These are phyloP conservation scores for Drosophila putrida DNA, from an alignment of 2,888 invertebrate genomes.

Conservation along the genomic window DNA sequence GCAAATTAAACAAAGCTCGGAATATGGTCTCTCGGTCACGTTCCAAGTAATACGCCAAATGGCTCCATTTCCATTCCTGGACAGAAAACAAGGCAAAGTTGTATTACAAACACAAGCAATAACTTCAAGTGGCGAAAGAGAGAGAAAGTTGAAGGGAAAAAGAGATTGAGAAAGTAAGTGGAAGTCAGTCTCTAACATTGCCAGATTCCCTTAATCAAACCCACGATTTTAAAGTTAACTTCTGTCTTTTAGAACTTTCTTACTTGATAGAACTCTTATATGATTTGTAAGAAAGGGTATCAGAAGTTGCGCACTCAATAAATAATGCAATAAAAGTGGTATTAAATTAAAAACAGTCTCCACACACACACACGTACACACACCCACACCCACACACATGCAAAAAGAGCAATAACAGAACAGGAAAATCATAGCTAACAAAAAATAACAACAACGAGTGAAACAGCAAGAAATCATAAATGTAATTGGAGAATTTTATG, in stretches of 20 bases:
- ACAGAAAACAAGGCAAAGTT: constrained; percentile 37
- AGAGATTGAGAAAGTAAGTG: too few species aligned
- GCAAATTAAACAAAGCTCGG: constrained; percentile 80
- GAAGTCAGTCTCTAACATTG: too few species aligned
- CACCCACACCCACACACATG: constrained; percentile 34
- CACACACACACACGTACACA: constrained; percentile 19
- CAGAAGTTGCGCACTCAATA: constrained; percentile 49
- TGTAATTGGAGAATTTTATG: constrained; percentile 80
- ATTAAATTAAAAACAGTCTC: constrained; percentile 67
- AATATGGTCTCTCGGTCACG: constrained; percentile 78
- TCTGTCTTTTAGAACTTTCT: too few species aligned
- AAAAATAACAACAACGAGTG: constrained; percentile 21
- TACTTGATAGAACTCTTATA: background rate
- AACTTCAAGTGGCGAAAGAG: background rate
- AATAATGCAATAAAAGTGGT: constrained; percentile 79
- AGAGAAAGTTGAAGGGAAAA: too few species aligned
- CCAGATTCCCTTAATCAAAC: too few species aligned
- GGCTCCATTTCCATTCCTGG: constrained; percentile 64
- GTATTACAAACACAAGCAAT: constrained; percentile 67
- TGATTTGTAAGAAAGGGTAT: background rate
- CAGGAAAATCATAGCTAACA: constrained; percentile 51
- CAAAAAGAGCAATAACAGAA: constrained; percentile 43
- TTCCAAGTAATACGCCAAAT: constrained; percentile 65
- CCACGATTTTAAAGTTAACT: too few species aligned
- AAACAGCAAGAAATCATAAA: constrained; percentile 78